Conservation (phyloP, 1,140 invertebrate species). For the Drosophila jambulina region DNA sequence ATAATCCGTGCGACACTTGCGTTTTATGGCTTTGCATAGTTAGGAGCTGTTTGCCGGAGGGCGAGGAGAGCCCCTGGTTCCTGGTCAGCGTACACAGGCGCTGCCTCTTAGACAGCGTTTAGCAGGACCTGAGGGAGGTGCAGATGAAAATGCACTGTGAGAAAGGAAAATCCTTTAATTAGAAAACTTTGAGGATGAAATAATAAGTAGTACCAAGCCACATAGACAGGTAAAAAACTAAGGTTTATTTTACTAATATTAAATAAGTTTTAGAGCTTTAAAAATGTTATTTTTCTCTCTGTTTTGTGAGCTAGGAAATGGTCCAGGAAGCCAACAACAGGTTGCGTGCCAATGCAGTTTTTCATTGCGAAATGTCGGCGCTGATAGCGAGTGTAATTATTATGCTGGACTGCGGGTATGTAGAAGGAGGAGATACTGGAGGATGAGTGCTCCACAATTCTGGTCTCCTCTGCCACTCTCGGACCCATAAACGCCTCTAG, state of each 20-base stretch:
- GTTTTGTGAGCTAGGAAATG: background rate
- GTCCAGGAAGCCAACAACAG: constrained; percentile 57
- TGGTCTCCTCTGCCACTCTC: constrained; percentile 17
- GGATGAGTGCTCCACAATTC: constrained; percentile 24
- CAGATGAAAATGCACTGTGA: constrained; percentile 12
- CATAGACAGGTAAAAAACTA: background rate
- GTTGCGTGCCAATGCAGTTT: constrained; percentile 72
- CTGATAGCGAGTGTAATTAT: constrained; percentile 80
- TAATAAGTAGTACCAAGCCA: background rate
- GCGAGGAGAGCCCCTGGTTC: background rate
- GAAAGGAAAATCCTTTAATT: background rate
- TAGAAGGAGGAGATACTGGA: background rate
- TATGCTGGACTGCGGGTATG: constrained; percentile 60
- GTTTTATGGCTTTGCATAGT: constrained; percentile 79
- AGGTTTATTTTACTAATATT: background rate
- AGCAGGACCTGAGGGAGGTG: constrained; percentile 26
- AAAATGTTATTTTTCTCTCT: background rate
- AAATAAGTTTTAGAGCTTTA: background rate
- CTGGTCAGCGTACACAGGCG: constrained; percentile 14
- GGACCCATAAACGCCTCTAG: constrained; percentile 71
- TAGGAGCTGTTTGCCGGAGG: constrained; percentile 23
- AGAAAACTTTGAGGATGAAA: background rate
- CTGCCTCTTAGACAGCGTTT: constrained; percentile 48
- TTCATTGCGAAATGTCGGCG: constrained; percentile 72
- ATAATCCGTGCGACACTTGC: constrained; percentile 81